Percentiles rank a stretch among this genome's conserved stretches.
These are phyloP conservation scores for Heliconius eleuchia DNA, from an alignment of 1,140 invertebrate species.

Conservation along the genomic window DNA sequence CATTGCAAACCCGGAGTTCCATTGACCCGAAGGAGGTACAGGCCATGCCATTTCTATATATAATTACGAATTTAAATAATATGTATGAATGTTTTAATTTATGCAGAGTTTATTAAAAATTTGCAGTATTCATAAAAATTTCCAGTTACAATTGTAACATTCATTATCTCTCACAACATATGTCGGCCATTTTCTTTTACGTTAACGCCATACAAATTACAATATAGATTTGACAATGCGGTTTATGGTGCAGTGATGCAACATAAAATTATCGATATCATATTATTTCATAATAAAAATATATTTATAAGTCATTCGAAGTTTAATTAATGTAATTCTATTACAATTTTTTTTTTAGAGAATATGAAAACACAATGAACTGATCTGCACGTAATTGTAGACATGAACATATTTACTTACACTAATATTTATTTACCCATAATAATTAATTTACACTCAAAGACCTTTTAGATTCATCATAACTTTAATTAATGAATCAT, in stretches of 20 bases:
- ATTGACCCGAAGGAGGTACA: conserved; percentile 55
- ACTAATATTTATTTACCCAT: no score
- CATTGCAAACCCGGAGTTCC: conserved; percentile 57
- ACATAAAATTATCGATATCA: conserved; percentile 13
- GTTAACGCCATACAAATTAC: conserved; percentile 6
- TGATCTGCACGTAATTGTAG: no score
- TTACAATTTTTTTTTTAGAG: no score
- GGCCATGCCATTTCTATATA: conserved; percentile 67
- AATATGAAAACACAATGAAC: no score
- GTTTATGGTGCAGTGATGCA: conserved; percentile 5
- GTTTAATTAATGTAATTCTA: no score
- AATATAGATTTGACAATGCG: conserved; percentile 31
- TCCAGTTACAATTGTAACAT: not conserved
- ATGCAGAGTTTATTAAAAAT: not conserved
- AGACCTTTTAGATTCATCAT: no score
- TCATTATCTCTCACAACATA: conserved; percentile 19
- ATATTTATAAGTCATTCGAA: no score
- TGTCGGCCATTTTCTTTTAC: conserved; percentile 37
- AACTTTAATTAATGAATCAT: no score
- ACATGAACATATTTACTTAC: no score
- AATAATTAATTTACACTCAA: no score
- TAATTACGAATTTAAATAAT: not conserved
- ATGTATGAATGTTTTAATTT: not conserved
- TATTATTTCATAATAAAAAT: not conserved
- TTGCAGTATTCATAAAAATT: not conserved